phyloP scores from a whole-genome alignment of 2,797 vertebrate genomes.

The Erethizon dorsatum region DNA sequence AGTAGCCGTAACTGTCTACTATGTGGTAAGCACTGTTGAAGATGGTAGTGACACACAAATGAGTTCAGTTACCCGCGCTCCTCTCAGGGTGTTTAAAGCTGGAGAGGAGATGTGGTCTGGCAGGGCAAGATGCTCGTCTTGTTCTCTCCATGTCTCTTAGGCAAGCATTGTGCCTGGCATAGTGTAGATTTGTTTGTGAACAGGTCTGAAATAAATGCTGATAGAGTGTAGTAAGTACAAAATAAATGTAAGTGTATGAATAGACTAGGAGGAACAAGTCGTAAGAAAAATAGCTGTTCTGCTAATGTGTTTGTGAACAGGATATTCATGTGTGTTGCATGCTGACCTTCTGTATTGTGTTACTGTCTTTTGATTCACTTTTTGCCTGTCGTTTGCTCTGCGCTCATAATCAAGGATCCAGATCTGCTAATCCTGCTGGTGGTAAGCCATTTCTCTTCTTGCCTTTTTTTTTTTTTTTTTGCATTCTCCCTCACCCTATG shows the following conservation, averaged over 20 bases:
- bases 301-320: constrained; percentile 85
- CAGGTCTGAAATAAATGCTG: background rate
- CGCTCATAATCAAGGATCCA: constrained; percentile 98
- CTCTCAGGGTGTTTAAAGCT: background rate
- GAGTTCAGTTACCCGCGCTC: background rate
- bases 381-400: constrained; percentile 94
- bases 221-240: background rate
- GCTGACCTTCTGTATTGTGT: constrained; percentile 92
- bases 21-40: background rate
- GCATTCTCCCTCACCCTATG: constrained; percentile 45
- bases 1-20: background rate
- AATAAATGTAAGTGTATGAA: background rate
- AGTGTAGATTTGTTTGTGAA: background rate
- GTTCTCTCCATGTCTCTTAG: background rate
- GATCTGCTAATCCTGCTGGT: constrained; percentile 99
- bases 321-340: constrained; percentile 89
- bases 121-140: background rate
- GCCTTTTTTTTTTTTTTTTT: constrained; percentile 70
- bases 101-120: background rate
- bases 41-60: background rate
- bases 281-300: constrained; percentile 24
- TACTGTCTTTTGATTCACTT: constrained; percentile 92
- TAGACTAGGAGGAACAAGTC: background rate
- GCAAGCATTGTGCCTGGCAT: background rate
- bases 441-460: constrained; percentile 94